A percentile compares a stretch with the other conserved stretches of the same genome.
phyloP scores from a whole-genome alignment of 1,140 invertebrate species.

The Camponotus floridanus region DNA sequence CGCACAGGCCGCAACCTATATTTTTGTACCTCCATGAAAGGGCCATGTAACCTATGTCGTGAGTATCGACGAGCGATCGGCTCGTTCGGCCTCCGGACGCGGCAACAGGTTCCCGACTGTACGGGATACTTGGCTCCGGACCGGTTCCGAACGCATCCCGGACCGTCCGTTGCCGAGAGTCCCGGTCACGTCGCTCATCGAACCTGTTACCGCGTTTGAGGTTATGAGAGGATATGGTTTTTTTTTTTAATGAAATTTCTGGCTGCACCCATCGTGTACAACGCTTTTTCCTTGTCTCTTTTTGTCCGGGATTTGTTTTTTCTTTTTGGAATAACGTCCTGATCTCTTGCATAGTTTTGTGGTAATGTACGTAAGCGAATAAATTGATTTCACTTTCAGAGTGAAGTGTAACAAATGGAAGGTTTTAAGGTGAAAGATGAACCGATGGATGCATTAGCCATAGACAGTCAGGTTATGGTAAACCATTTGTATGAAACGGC shows the following conservation, averaged over 20 bases:
- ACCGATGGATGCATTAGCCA: conserved; percentile 75
- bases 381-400: conserved; percentile 72
- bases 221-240: conserved; percentile 51
- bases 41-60: conserved; percentile 70
- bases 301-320: conserved; percentile 32
- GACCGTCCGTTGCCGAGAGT: not conserved
- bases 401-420: conserved; percentile 74
- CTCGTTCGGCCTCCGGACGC: not conserved
- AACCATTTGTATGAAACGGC: conserved; percentile 77
- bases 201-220: conserved; percentile 55
- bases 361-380: conserved; percentile 29
- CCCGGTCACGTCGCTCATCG: not conserved
- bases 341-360: not conserved
- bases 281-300: conserved; percentile 56
- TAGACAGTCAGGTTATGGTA: conserved; percentile 81
- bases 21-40: conserved; percentile 49
- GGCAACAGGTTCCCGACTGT: not conserved
- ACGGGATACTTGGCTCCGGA: not conserved
- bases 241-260: conserved; percentile 45
- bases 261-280: conserved; percentile 64
- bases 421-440: conserved; percentile 76
- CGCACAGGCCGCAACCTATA: conserved; percentile 38
- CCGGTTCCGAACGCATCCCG: too few species aligned
- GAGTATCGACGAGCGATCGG: conserved; percentile 62
- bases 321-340: not conserved